These are phyloP conservation scores for Linnaemya tessellans DNA, from an alignment of 2,888 invertebrate species.

Conservation along the genomic window DNA sequence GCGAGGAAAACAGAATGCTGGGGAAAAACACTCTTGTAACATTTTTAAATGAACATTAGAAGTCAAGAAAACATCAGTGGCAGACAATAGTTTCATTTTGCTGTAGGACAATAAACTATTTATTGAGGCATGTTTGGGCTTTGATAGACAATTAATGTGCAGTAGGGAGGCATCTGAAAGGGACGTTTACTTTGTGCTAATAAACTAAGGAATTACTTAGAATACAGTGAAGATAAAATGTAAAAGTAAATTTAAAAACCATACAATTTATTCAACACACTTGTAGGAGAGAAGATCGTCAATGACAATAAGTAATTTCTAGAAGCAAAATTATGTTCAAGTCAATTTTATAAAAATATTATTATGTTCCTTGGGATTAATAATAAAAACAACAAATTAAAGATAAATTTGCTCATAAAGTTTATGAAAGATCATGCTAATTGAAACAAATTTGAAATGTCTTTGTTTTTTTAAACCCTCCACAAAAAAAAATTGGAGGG, in stretches of 20 bases:
- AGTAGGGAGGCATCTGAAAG: slow-evolving; percentile 5
- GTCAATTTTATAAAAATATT: too few species aligned
- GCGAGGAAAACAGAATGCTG: slow-evolving; percentile 1
- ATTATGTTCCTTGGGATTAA: too few species aligned
- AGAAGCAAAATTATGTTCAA: too few species aligned
- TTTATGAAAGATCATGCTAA: too few species aligned
- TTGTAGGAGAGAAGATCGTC: too few species aligned
- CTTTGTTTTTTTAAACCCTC: too few species aligned
- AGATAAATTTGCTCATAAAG: too few species aligned
- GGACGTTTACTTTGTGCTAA: neutral
- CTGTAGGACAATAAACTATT: slow-evolving; percentile 67
- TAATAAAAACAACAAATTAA: too few species aligned
- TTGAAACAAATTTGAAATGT: too few species aligned
- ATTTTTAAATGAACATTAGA: slow-evolving; percentile 63
- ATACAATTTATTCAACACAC: too few species aligned
- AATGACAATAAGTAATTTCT: too few species aligned
- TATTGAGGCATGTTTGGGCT: slow-evolving; percentile 46
- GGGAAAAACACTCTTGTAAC: slow-evolving; percentile 40
- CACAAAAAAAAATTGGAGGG: too few species aligned
- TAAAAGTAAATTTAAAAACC: neutral
- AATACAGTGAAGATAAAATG: neutral
- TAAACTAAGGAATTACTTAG: neutral
- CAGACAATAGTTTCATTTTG: neutral
- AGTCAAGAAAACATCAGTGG: slow-evolving; percentile 31
- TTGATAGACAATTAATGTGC: slow-evolving; percentile 23